Conservation (phyloP, 1,140 invertebrate species). For the Thereuonema tuberculata region DNA sequence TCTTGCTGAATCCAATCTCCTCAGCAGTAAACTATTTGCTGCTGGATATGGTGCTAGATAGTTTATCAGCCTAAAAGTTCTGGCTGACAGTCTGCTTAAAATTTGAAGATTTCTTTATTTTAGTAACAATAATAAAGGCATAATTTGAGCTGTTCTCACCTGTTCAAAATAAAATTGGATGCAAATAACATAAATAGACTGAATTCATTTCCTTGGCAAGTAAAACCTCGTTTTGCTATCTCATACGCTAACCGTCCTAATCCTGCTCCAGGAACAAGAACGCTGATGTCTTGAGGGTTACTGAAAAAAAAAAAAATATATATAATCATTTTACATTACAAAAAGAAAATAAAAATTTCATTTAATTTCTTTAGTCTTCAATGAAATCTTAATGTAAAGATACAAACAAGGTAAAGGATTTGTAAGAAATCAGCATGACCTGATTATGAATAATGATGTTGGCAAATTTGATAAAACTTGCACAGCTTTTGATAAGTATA, state of each 20-base stretch:
- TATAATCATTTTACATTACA: slow-evolving; percentile 10
- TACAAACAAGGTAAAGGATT: neutral
- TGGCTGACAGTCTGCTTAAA: too few relatives aligned
- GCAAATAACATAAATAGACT: slow-evolving; percentile 94
- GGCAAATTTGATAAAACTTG: too few relatives aligned
- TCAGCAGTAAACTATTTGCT: too few relatives aligned
- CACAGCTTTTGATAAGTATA: too few relatives aligned
- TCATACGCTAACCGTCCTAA: slow-evolving; percentile 86
- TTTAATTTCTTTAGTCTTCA: neutral
- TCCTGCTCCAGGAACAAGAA: slow-evolving; percentile 89
- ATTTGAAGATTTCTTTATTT: too few relatives aligned
- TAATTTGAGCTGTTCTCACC: slow-evolving; percentile 39
- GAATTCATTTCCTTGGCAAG: slow-evolving; percentile 94
- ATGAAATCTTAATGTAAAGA: neutral
- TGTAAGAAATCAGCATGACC: too few relatives aligned
- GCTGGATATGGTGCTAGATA: too few relatives aligned
- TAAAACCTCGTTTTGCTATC: slow-evolving; percentile 72
- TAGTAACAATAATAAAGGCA: too few relatives aligned
- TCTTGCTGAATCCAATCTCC: too few relatives aligned
- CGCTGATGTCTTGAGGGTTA: slow-evolving; percentile 43
- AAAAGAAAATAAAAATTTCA: neutral
- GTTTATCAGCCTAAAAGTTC: too few relatives aligned
- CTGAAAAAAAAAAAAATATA: slow-evolving; percentile 24
- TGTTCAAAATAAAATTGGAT: slow-evolving; percentile 89
- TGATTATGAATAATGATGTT: too few relatives aligned